Evolutionary conservation across 2,113 vertebrate genomes (phyloP).

Genomic region (Plestiodon gilberti): DNA sequence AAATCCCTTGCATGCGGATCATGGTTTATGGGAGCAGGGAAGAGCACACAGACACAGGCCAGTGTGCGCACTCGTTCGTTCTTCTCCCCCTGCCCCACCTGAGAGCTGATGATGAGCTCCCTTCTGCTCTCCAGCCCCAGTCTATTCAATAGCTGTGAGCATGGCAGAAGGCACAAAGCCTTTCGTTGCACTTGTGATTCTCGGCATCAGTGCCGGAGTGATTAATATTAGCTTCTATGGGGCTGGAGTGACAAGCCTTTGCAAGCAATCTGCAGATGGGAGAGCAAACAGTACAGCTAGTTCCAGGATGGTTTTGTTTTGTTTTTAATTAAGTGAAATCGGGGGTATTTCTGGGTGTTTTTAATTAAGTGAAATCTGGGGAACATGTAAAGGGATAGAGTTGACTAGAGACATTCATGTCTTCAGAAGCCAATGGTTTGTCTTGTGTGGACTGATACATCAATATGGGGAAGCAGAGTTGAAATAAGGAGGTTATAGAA

Average conservation of each 20-base stretch:
- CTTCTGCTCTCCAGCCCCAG: background rate
- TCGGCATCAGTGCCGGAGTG: background rate
- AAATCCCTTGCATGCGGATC: background rate
- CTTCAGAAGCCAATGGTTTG: background rate
- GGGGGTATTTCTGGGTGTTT: background rate
- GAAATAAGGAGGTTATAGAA: background rate
- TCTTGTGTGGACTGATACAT: background rate
- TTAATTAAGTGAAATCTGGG: background rate
- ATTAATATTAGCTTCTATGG: background rate
- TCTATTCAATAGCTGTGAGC: background rate
- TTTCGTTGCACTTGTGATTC: background rate
- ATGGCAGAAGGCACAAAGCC: background rate
- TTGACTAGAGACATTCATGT: background rate
- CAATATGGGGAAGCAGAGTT: background rate
- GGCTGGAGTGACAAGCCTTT: background rate
- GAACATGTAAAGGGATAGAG: background rate
- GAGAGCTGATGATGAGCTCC: background rate
- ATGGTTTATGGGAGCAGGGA: background rate
- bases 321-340: background rate
- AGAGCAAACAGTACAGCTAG: background rate
- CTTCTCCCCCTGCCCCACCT: background rate
- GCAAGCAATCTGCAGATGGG: background rate
- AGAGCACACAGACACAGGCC: background rate
- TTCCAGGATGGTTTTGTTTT: background rate
- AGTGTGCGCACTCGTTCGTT: background rate